Percentiles rank a stretch among this genome's conserved stretches.
These are phyloP conservation scores for Syngnathus acus DNA, from an alignment of 2,797 vertebrate species.

Conservation along the genomic window DNA sequence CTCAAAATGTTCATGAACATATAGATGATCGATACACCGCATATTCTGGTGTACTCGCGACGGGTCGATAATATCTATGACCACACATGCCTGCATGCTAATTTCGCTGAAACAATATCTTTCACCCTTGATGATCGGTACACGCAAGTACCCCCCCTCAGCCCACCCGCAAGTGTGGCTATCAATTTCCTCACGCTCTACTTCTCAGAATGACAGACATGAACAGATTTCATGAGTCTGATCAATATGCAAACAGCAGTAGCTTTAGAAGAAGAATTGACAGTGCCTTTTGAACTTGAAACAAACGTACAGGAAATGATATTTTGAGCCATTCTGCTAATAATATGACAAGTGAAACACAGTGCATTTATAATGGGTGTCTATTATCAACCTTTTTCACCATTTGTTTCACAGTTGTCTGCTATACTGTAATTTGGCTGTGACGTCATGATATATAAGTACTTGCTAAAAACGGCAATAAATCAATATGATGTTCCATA, in stretches of 20 bases:
- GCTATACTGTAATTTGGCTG: too few species aligned
- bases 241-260: conserved; percentile 34
- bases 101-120: conserved; percentile 6
- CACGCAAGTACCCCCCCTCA: conserved; percentile 1
- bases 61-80: neutral
- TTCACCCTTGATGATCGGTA: conserved; percentile 4
- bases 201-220: conserved; percentile 33
- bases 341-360: too few species aligned
- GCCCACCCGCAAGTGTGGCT: conserved; percentile 1
- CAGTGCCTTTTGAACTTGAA: conserved; percentile 21
- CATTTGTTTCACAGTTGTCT: too few species aligned
- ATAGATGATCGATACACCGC: neutral
- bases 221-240: conserved; percentile 30
- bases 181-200: conserved; percentile 35
- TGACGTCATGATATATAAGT: neutral
- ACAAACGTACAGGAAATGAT: neutral
- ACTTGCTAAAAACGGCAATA: conserved; percentile 7
- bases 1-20: conserved; percentile 2
- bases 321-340: too few species aligned
- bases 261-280: conserved; percentile 13
- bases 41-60: neutral
- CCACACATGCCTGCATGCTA: neutral
- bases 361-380: too few species aligned
- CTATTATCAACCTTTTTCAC: too few species aligned
- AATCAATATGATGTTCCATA: neutral